Evolutionary conservation across 1,140 invertebrate species (phyloP), one percentile per base, ranked within the genome.

Genomic region (Stegodyphus mimosarum): DNA sequence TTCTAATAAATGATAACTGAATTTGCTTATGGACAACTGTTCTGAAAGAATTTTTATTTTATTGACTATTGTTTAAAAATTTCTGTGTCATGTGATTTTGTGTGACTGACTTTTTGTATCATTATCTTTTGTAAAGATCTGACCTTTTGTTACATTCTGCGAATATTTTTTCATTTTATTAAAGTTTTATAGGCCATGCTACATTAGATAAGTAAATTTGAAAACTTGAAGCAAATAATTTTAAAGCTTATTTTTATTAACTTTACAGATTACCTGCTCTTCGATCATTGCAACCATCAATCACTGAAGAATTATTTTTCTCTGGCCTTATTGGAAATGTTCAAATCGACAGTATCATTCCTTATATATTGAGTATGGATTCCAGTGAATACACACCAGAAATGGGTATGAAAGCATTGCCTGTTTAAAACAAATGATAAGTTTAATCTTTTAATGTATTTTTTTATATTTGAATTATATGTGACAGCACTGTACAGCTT

Each of bases 281-380:
- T 33, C 93, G 95, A 69, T 93, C 93, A 66, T 94, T 98, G 88
- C 93, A 94, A 73, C 93, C 95, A 4, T 91, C 93, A 60, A 93
- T 96, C 60, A 93, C 98, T 88, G 97, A 98, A 90, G 96, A 99
- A 89, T 92, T 98, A 53, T 98, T 98, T 91, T 97, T 97, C 90
- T 94, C 96, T 13, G 95, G 96, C 18, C 93, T 98, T 55, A 94
- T 97, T 60, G 96, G 96, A n/a, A 96, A 95, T 89, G 94, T 97
- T 83, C 95, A 96, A 91, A 96, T 98, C 83, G 95, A 97, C 90
- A 96, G 94, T 89, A 95, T 97, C 87, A 95, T 98, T 90, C 97
- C 97, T 80, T 97, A 96, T 89, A 95, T 98, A 89, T 92, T 98
- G 81, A 94, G 94, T 87, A 96, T 97, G 94, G 94, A 94, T 76